Conservation (phyloP, 2,888 invertebrate species). For the Pterobdella sp. region DNA sequence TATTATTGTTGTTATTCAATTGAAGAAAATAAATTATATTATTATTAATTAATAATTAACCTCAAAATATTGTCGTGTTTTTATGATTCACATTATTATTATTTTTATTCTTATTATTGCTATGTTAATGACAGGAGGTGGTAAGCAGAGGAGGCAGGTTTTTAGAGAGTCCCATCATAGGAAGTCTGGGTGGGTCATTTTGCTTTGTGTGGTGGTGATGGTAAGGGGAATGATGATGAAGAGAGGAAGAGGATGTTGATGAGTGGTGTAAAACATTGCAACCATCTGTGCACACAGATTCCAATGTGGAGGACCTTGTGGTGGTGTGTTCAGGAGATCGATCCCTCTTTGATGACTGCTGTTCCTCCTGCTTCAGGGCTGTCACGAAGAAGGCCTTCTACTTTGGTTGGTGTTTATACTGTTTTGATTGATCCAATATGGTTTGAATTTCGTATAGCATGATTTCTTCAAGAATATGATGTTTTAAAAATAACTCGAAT, state of each 20-base stretch:
- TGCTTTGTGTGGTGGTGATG: too few relatives aligned
- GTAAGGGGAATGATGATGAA: too few relatives aligned
- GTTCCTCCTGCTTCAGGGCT: slow-evolving; percentile 77
- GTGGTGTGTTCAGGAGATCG: slow-evolving; percentile 85
- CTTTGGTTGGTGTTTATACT: slow-evolving; percentile 59
- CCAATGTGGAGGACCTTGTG: slow-evolving; percentile 62
- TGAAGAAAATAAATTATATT: too few relatives aligned
- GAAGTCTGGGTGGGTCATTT: slow-evolving; percentile 58
- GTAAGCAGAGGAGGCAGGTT: slow-evolving; percentile 80
- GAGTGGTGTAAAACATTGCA: too few relatives aligned
- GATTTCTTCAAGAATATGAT: neutral
- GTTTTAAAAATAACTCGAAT: neutral
- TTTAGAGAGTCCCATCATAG: slow-evolving; percentile 83
- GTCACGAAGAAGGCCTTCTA: slow-evolving; percentile 89
- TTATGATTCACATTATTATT: neutral
- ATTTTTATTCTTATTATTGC: neutral
- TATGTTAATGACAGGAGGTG: slow-evolving; percentile 59
- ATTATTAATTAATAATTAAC: too few relatives aligned
- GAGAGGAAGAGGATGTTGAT: too few relatives aligned
- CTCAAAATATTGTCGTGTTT: too few relatives aligned
- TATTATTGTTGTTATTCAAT: too few relatives aligned
- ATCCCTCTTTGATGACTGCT: slow-evolving; percentile 81
- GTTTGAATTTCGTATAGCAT: too few relatives aligned
- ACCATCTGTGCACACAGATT: too few relatives aligned
- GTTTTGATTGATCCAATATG: too few relatives aligned